Percentiles rank a stretch among this genome's conserved stretches.
These are phyloP conservation scores for Galleria mellonella DNA, from an alignment of 1,140 invertebrate species.

Conservation along the genomic window DNA sequence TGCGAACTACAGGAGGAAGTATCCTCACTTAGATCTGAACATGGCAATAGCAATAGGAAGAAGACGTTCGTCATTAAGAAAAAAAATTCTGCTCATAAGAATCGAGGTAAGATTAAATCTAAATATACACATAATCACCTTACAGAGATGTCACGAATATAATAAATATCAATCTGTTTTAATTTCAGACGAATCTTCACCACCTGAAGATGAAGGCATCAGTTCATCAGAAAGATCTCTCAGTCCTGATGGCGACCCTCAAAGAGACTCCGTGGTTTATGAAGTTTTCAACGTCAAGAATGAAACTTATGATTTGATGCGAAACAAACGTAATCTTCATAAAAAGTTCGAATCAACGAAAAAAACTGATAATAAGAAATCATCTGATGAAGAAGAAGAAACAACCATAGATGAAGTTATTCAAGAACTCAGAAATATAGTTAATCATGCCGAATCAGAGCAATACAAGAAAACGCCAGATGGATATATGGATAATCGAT, in stretches of 20 bases:
- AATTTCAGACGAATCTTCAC: constrained; percentile 78
- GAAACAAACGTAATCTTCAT: constrained; percentile 53
- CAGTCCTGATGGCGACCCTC: constrained; percentile 78
- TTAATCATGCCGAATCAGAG: constrained; percentile 87
- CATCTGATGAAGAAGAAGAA: constrained; percentile 82
- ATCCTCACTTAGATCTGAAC: constrained; percentile 64
- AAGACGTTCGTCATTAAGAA: constrained; percentile 61
- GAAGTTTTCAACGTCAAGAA: constrained; percentile 78
- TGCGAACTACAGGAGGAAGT: constrained; percentile 79
- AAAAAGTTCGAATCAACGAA: constrained; percentile 56
- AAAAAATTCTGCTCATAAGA: constrained; percentile 58
- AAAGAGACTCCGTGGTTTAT: constrained; percentile 77
- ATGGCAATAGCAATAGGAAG: constrained; percentile 61
- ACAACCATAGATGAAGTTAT: constrained; percentile 92
- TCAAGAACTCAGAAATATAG: constrained; percentile 87
- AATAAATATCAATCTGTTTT: constrained; percentile 6
- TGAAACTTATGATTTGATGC: constrained; percentile 73
- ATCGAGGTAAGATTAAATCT: constrained; percentile 45
- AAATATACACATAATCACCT: background rate
- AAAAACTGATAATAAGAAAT: constrained; percentile 63
- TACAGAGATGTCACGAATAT: too few relatives aligned
- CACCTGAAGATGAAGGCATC: constrained; percentile 89
- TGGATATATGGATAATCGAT: constrained; percentile 56
- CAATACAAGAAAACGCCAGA: constrained; percentile 74
- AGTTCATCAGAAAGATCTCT: constrained; percentile 87